phyloP scores from a whole-genome alignment of 2,888 invertebrate species.

The Stenotaenia linearis region DNA sequence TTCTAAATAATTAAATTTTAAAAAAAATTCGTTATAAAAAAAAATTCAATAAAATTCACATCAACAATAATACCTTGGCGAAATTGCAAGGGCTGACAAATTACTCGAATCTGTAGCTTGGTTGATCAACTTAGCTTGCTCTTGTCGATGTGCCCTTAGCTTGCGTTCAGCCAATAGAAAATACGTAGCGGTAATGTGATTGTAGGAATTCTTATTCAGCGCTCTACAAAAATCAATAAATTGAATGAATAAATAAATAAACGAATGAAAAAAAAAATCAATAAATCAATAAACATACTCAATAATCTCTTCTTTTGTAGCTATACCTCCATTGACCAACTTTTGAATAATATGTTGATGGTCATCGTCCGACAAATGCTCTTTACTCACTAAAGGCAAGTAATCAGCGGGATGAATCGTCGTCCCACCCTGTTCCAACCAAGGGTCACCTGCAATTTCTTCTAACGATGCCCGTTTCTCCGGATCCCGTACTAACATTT shows the following conservation, averaged over 20 bases:
- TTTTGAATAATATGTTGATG: constrained; percentile 85
- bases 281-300: constrained; percentile 56
- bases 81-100: constrained; percentile 47
- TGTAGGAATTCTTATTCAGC: constrained; percentile 91
- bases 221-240: constrained; percentile 57
- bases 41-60: neutral
- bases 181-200: constrained; percentile 97
- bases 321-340: constrained; percentile 94
- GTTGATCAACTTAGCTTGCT: constrained; percentile 46
- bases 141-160: constrained; percentile 69
- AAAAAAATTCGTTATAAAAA: neutral
- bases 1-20: constrained; percentile 29
- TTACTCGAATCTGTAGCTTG: constrained; percentile 47
- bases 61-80: constrained; percentile 45
- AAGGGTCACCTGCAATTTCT: constrained; percentile 79
- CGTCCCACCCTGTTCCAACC: constrained; percentile 52
- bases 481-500: constrained; percentile 91
- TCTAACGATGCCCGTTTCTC: constrained; percentile 79
- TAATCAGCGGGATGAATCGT: constrained; percentile 53
- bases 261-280: neutral
- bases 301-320: constrained; percentile 85
- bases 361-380: constrained; percentile 86
- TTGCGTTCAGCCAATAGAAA: constrained; percentile 91
- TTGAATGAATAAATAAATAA: too few species aligned
- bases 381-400: constrained; percentile 77